Percentiles rank a stretch among this genome's conserved stretches.
Evolutionary conservation across 1,140 invertebrate species (phyloP).

Genomic region (Drosophila repletoides): DNA sequence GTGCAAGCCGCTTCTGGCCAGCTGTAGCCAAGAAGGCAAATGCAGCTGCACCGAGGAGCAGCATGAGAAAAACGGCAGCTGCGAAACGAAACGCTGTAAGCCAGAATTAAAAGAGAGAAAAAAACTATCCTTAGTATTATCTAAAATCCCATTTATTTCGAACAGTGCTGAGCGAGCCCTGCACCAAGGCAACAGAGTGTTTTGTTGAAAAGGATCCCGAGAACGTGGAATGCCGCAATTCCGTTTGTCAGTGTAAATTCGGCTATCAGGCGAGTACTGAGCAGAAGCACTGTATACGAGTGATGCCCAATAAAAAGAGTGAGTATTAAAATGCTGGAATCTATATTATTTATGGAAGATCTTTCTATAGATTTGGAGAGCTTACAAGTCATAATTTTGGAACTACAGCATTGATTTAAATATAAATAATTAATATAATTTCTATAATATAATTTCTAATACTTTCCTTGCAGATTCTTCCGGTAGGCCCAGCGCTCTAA

Average conservation of each 20-base stretch:
- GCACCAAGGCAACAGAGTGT: slow-evolving; percentile 82
- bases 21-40: slow-evolving; percentile 61
- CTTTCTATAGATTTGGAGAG: no score
- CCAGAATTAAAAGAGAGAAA: neutral
- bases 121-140: no score
- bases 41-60: slow-evolving; percentile 68
- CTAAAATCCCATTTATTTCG: neutral
- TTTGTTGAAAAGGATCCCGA: slow-evolving; percentile 79
- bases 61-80: slow-evolving; percentile 66
- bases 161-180: slow-evolving; percentile 82
- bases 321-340: no score
- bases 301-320: slow-evolving; percentile 80
- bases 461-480: slow-evolving; percentile 72
- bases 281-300: slow-evolving; percentile 66
- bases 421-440: neutral
- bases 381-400: no score
- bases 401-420: neutral
- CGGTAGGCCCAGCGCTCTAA: slow-evolving; percentile 81
- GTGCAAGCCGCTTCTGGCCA: slow-evolving; percentile 75
- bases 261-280: slow-evolving; percentile 79
- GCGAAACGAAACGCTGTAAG: slow-evolving; percentile 63
- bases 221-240: slow-evolving; percentile 83
- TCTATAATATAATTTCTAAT: neutral
- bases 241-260: slow-evolving; percentile 83
- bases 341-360: no score